Conservation (phyloP, 1,140 invertebrate species). For the Aphelinus atriplicis region DNA sequence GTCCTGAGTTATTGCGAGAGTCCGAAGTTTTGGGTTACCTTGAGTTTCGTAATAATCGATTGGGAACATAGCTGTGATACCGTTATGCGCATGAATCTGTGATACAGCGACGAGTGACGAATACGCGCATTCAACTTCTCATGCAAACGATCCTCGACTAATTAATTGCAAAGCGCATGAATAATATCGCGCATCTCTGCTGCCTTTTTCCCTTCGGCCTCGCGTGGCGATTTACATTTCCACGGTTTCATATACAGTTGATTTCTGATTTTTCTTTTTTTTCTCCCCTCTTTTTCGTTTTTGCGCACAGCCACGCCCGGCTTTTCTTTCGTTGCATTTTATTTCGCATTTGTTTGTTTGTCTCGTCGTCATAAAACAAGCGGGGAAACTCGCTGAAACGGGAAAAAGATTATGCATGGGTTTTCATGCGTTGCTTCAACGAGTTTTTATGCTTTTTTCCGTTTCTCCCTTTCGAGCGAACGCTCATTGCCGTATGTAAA, state of each 20-base stretch:
- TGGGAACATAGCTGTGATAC: not conserved
- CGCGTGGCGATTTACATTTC: too few species aligned
- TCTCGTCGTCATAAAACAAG: conserved; percentile 20
- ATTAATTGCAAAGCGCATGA: too few species aligned
- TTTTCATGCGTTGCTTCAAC: conserved; percentile 33
- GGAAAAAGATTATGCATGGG: conserved; percentile 33
- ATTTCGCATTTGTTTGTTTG: conserved; percentile 11
- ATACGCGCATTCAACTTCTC: too few species aligned
- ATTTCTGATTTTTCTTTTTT: not conserved
- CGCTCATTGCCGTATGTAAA: conserved; percentile 35
- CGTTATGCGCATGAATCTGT: not conserved
- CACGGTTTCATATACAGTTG: too few species aligned
- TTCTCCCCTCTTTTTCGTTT: not conserved
- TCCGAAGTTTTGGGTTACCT: too few species aligned
- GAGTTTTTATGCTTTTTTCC: not conserved
- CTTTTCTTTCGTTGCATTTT: conserved; percentile 21
- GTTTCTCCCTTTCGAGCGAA: conserved; percentile 18
- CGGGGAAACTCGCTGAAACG: conserved; percentile 32
- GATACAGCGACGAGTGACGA: not conserved
- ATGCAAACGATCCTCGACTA: too few species aligned
- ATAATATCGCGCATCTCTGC: too few species aligned
- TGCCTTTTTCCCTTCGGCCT: too few species aligned
- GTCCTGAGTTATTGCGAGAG: too few species aligned
- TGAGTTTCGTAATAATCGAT: too few species aligned
- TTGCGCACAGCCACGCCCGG: not conserved